A percentile compares a stretch with the other conserved stretches of the same genome.
phyloP scores from a whole-genome alignment of 1,140 invertebrate species.

The Anastrepha ludens region DNA sequence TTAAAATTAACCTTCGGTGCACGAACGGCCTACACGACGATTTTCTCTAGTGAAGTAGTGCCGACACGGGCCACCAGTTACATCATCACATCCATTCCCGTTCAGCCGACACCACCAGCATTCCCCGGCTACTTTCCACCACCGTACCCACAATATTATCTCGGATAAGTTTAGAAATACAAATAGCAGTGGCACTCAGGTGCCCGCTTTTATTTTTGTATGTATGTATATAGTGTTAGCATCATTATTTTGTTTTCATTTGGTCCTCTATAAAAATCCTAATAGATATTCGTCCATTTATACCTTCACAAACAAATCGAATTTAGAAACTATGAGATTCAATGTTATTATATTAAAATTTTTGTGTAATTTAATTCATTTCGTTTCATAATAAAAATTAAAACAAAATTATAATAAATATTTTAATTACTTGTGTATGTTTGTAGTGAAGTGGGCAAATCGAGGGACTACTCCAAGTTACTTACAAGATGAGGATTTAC shows the following conservation, averaged over 20 bases:
- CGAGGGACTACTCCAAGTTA: too few species aligned
- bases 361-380: constrained; percentile 12
- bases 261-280: constrained; percentile 6
- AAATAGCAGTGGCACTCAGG: not conserved
- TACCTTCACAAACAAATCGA: constrained; percentile 31
- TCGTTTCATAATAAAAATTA: constrained; percentile 44
- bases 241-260: constrained; percentile 48
- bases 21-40: constrained; percentile 89
- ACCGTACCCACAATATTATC: constrained; percentile 55
- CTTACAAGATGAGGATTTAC: too few species aligned
- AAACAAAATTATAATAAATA: not conserved
- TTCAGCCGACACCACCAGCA: constrained; percentile 81
- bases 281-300: constrained; percentile 9
- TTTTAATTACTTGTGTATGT: not conserved
- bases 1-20: constrained; percentile 91
- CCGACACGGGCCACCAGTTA: constrained; percentile 89
- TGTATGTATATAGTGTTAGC: constrained; percentile 47
- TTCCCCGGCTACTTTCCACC: constrained; percentile 84
- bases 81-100: constrained; percentile 84
- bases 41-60: constrained; percentile 89
- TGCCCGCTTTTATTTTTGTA: not conserved
- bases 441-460: too few species aligned
- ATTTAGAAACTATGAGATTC: constrained; percentile 34
- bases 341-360: constrained; percentile 12
- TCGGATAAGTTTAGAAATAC: constrained; percentile 50